phyloP scores from a whole-genome alignment of 2,797 vertebrate genomes.

The Paratrypauchen microcephalus region DNA sequence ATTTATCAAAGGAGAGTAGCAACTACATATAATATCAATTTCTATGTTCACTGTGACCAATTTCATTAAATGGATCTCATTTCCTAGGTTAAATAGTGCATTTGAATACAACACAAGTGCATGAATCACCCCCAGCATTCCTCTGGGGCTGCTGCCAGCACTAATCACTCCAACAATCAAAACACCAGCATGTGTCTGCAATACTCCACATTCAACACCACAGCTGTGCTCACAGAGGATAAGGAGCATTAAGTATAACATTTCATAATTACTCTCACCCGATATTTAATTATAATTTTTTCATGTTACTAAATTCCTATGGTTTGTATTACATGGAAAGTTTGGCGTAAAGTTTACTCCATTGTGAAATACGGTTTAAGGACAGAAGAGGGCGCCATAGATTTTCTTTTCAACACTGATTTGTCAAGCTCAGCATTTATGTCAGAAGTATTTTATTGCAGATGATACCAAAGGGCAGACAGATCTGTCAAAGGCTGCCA shows the following conservation, averaged over 20 bases:
- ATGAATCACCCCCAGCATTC: constrained; percentile 53
- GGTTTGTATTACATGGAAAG: neutral
- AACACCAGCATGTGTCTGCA: constrained; percentile 41
- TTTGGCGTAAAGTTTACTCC: neutral
- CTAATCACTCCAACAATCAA: constrained; percentile 41
- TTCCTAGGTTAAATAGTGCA: constrained; percentile 1
- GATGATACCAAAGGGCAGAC: constrained; percentile 17
- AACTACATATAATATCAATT: neutral
- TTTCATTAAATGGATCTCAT: neutral
- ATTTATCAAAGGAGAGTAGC: neutral
- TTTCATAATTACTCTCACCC: neutral
- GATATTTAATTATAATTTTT: neutral
- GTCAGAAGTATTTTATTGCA: constrained; percentile 16
- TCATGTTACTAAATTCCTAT: neutral
- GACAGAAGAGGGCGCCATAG: constrained; percentile 68
- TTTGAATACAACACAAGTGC: constrained; percentile 23
- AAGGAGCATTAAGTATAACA: neutral
- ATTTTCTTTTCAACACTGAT: constrained; percentile 2
- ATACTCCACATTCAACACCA: constrained; percentile 29
- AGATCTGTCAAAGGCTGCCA: constrained; percentile 8
- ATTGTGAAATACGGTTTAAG: neutral
- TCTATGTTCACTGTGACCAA: neutral
- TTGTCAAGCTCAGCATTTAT: constrained; percentile 11
- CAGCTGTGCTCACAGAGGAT: neutral
- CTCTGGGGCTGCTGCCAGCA: constrained; percentile 18